Conservation (phyloP, 2,888 invertebrate genomes). For the Pseudococcus viburni region DNA sequence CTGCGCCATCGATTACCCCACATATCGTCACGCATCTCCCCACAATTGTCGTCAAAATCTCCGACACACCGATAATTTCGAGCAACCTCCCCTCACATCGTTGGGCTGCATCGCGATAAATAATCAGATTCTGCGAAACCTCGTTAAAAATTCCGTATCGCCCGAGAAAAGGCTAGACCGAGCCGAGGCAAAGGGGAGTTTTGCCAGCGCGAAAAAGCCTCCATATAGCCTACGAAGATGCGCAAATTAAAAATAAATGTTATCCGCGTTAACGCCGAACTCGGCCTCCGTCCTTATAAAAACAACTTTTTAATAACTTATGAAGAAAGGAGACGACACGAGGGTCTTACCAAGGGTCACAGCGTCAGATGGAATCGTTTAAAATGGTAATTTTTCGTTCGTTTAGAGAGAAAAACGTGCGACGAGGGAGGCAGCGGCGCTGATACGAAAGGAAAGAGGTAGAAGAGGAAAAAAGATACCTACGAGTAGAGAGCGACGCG, state of each 20-base stretch:
- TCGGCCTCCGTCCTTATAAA: conserved; percentile 21
- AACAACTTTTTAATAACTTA: conserved; percentile 45
- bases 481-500: background rate
- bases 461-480: too few species aligned
- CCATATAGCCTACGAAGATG: background rate
- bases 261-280: conserved; percentile 39
- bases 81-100: background rate
- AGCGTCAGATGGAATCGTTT: conserved; percentile 44
- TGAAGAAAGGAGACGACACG: background rate
- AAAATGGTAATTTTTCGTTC: conserved; percentile 45
- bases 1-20: too few species aligned
- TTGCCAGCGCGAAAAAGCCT: background rate
- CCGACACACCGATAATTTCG: too few species aligned
- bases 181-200: too few species aligned
- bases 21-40: too few species aligned
- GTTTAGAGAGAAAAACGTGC: background rate
- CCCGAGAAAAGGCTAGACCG: background rate
- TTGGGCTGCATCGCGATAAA: background rate
- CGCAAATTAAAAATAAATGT: conserved; percentile 45
- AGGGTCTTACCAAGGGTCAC: conserved; percentile 40
- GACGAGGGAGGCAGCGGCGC: too few species aligned
- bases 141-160: background rate
- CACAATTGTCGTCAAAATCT: too few species aligned
- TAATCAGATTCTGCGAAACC: background rate
- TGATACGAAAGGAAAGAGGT: too few species aligned